phyloP scores from a whole-genome alignment of 2,113 vertebrate species.

The Neopipo cinnamomea region DNA sequence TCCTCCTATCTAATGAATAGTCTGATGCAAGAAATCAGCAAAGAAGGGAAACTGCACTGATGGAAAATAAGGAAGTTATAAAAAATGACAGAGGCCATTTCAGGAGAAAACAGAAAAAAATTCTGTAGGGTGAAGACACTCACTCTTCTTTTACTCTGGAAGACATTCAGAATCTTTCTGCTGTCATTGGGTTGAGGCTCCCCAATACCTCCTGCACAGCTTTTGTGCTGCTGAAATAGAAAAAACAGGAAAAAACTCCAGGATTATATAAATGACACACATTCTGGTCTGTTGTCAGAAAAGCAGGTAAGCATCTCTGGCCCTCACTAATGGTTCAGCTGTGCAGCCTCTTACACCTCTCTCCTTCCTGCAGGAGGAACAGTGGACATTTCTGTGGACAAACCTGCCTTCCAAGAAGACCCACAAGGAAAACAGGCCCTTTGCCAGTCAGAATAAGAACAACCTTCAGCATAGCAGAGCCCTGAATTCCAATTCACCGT shows the following conservation, averaged over 20 bases:
- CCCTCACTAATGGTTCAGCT: fast-evolving
- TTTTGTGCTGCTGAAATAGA: background rate
- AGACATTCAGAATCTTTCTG: background rate
- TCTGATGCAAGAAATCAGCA: slow-evolving; percentile 41
- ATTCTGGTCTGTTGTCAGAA: background rate
- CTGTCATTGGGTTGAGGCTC: background rate
- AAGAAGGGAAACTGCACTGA: background rate
- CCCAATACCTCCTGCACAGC: background rate
- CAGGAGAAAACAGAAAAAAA: background rate
- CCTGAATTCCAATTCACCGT: background rate
- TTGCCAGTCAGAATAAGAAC: background rate
- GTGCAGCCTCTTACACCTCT: background rate
- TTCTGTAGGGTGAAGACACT: background rate
- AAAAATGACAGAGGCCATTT: background rate
- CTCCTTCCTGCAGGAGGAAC: background rate
- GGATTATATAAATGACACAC: background rate
- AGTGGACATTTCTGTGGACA: background rate
- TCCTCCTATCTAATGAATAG: slow-evolving; percentile 52
- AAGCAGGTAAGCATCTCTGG: background rate
- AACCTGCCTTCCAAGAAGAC: background rate
- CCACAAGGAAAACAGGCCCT: background rate
- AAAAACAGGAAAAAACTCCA: background rate
- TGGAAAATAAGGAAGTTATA: slow-evolving; percentile 6
- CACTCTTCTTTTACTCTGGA: background rate
- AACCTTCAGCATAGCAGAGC: background rate